Base-by-base conservation (phyloP, 1,140 invertebrate species). In the Drosophila carrolli region DNA sequence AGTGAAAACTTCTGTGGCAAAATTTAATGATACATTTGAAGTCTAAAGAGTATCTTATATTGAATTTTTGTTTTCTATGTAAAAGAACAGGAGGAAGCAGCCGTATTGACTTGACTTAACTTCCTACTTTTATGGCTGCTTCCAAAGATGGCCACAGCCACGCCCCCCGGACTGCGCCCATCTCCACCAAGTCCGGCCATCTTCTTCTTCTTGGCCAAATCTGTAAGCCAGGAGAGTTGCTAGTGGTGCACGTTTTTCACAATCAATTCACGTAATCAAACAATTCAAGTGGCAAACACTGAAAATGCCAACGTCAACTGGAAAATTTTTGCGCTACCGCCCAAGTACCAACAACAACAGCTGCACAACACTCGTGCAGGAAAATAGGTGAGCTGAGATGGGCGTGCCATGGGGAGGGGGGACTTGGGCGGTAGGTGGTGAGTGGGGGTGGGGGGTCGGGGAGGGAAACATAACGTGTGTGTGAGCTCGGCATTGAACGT, bases 251-350 rank as follows among this genome's bases (percentile, higher is more conserved):
- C 83, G 83, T 89, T 89, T 86, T 90, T 90, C 82, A 90, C 85
- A 90, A 90, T 82, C 85, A 90, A 90, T 90, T 86, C 85, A 90
- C 85, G 85, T 90, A 90, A 90, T 90, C 85, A 90, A 90, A 90
- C 85, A 90, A 90, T 90, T 90, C 86, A 90, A 90, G 86, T 90
- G 85, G 85, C 85, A 90, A 90, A 90, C 86, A 90, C 82, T 90
- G 85, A 89, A 89, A 90, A 90, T 81, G 85, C 85, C 85, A 89
- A 89, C 85, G 85, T 89, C 85, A 89, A 89, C 85, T 90, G 85
- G 77, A 90, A 90, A 90, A 86, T 84, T 89, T 83, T 75, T 81
- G 76, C 84, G 77, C 84, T 75, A 37, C 67, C 67, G 51, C 51
- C 38, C 67, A 47, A 83, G 76, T 78, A 66, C 62, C 61, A 76